Base-by-base conservation (phyloP, 2,888 invertebrate genomes). In the Notocelia uddmanniana region DNA sequence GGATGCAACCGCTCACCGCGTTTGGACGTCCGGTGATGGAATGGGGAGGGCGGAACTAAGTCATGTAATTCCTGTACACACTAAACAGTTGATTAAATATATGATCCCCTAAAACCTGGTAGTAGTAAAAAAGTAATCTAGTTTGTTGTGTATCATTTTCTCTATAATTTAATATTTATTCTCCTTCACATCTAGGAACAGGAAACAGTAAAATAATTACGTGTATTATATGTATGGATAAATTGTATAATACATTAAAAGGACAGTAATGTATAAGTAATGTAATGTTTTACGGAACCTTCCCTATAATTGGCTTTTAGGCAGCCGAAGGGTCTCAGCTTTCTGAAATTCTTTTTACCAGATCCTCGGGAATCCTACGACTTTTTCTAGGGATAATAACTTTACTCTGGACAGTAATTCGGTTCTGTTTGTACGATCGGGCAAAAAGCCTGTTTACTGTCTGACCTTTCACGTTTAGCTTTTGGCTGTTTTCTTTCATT, bases 361-460 rank as follows among this genome's bases (percentile, higher is more conserved):
- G 37, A 23, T 34, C 15, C 19, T 54, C 52, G n/a, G 11, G 3
- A 34, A 50, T 68, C 45, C 21, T 54, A n/a, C 45, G 31, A 55
- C 31, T 52, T 55, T 19, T 41, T 41, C 37, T 34, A n/a, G 50
- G 50, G 34, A 59, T 48, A 52, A 58, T 58, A 67, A 48, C 57
- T 58, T 37, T 41, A 57, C 18, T 54, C 15, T 11, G 19, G 62
- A 69, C 55, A 62, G 31, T 63, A 62, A 60, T 60, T 52, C 45
- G 41, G 19, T 69, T 69, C 10, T 48, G 19, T 48, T 52, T 55
- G 31, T 62, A 55, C 13, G 50, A 41, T 31, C 26, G 11, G n/a
- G 21, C 37, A 37, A 41, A 50, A 68, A 41, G 21, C 8, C 52
- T 68, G 19, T 59, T 68, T 68, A 52, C 37, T 37, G 59, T 52